Conservation (phyloP, 2,113 vertebrate genomes). For the Desmodus rotundus region DNA sequence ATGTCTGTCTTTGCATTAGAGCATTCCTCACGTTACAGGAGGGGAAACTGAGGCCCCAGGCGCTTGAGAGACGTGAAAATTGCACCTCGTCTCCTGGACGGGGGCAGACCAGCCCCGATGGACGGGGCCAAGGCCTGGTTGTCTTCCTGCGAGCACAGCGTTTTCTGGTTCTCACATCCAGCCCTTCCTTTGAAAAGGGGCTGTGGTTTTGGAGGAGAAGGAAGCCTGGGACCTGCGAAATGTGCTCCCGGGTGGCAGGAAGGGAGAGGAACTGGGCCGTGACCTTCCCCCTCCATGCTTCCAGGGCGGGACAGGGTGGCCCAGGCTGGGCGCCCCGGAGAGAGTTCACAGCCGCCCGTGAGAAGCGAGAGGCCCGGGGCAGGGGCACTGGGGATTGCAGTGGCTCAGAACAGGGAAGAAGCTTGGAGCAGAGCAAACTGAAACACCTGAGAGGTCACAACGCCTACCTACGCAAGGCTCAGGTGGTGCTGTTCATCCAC, state of each 20-base stretch:
- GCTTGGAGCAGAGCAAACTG: too few species aligned
- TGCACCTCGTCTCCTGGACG: too few species aligned
- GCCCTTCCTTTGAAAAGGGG: not conserved
- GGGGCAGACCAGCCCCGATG: too few species aligned
- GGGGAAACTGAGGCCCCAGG: not conserved
- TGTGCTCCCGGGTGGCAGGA: not conserved
- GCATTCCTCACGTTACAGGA: too few species aligned
- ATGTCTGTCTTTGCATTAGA: not conserved
- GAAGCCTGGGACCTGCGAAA: not conserved
- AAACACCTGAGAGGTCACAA: too few species aligned
- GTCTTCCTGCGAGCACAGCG: not conserved
- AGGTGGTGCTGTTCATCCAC: too few species aligned
- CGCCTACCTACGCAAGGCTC: too few species aligned
- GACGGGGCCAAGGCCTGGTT: too few species aligned
- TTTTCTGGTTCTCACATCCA: not conserved
- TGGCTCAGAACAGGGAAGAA: too few species aligned
- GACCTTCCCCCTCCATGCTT: not conserved
- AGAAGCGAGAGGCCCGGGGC: too few species aligned
- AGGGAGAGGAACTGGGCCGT: not conserved
- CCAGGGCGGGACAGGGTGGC: fast-evolving
- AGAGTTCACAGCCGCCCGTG: too few species aligned
- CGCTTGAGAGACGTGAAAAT: not conserved
- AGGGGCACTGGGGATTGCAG: too few species aligned
- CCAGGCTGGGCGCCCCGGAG: not conserved
- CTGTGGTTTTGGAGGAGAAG: not conserved